phyloP scores from a whole-genome alignment of 2,113 vertebrate genomes.

The Himantopus leucocephalus region DNA sequence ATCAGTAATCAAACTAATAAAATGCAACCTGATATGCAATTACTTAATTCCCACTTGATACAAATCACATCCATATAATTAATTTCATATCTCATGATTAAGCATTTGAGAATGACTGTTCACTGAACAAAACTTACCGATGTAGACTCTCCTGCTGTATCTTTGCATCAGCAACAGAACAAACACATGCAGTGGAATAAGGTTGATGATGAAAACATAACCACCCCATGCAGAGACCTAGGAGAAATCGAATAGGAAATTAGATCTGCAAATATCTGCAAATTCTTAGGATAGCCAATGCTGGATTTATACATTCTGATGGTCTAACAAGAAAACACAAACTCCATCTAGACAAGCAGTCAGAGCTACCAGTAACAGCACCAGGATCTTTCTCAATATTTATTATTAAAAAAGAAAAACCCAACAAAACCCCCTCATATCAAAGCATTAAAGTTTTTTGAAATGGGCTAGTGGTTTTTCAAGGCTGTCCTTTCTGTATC shows the following conservation, averaged over 20 bases:
- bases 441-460: not conserved
- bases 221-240: conserved; percentile 99
- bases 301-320: not conserved
- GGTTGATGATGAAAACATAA: conserved; percentile 98
- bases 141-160: conserved; percentile 96
- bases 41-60: not conserved
- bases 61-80: not conserved
- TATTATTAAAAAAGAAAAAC: not conserved
- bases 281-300: not conserved
- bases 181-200: conserved; percentile 98
- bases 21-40: not conserved
- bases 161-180: conserved; percentile 97
- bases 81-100: not conserved
- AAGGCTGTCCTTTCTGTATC: not conserved
- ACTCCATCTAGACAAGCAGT: not conserved
- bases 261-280: not conserved
- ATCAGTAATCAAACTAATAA: not conserved
- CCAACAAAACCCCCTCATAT: not conserved
- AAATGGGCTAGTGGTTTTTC: not conserved
- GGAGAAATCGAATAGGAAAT: conserved; percentile 30
- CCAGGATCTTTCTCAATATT: not conserved
- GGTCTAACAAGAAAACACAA: not conserved
- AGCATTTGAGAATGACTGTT: not conserved
- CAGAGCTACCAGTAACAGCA: not conserved
- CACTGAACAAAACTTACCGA: conserved; percentile 81